phyloP scores from a whole-genome alignment of 2,797 vertebrate genomes.

The Myiothlypis coronata region DNA sequence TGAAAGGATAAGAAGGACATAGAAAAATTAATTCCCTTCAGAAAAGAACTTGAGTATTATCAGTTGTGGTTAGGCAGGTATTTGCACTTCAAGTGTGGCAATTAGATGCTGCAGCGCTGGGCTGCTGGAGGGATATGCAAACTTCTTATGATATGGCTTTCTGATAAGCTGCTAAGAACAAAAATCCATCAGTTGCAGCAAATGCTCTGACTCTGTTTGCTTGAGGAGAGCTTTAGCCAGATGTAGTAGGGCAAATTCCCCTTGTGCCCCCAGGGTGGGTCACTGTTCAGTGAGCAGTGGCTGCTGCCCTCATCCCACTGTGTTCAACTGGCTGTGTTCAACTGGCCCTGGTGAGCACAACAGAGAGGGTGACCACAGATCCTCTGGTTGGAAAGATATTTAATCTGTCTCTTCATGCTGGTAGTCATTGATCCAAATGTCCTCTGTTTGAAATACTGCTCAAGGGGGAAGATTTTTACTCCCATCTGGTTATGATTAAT shows the following conservation, averaged over 20 bases:
- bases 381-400: neutral
- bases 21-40: neutral
- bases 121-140: neutral
- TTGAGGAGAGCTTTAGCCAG: neutral
- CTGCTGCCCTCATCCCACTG: fast-evolving
- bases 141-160: neutral
- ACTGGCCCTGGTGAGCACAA: neutral
- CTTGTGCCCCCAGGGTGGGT: neutral
- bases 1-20: neutral
- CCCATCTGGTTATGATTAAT: neutral
- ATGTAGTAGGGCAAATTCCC: neutral
- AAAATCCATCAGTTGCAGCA: neutral
- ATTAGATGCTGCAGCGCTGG: neutral
- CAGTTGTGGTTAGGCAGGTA: neutral
- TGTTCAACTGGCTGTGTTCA: neutral
- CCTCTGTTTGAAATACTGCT: neutral
- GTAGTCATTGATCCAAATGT: neutral
- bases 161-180: neutral
- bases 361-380: neutral
- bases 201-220: neutral
- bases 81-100: neutral
- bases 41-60: neutral
- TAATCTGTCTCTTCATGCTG: neutral
- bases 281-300: fast-evolving
- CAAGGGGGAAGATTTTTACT: neutral